Conservation (phyloP, 1,140 invertebrate species). For the Ceratina japonica region DNA sequence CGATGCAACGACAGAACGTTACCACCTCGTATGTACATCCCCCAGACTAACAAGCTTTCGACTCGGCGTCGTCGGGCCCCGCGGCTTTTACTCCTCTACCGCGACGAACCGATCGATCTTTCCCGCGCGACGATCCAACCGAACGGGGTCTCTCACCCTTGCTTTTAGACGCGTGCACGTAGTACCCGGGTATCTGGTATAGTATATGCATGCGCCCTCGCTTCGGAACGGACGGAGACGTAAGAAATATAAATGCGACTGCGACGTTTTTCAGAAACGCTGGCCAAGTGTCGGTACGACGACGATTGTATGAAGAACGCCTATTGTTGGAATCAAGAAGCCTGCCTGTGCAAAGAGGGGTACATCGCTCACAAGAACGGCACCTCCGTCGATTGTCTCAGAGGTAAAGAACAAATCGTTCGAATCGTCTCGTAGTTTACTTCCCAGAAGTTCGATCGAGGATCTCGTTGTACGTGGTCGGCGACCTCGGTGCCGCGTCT, state of each 20-base stretch:
- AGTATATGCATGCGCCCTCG: too few species aligned
- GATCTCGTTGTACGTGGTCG: conserved; percentile 2
- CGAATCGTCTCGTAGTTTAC: not conserved
- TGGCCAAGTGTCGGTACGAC: conserved; percentile 63
- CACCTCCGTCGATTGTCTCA: conserved; percentile 63
- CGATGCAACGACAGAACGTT: conserved; percentile 59
- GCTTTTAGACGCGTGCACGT: too few species aligned
- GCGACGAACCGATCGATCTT: too few species aligned
- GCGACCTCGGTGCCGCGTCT: conserved; percentile 52
- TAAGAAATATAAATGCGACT: not conserved
- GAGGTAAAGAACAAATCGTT: conserved; percentile 53
- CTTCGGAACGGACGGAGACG: too few species aligned
- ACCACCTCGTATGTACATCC: conserved; percentile 49
- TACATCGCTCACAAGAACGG: conserved; percentile 64
- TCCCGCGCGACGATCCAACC: too few species aligned
- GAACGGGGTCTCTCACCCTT: too few species aligned
- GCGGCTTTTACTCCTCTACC: too few species aligned
- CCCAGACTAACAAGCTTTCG: not conserved
- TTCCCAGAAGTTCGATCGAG: too few species aligned
- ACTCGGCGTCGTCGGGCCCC: too few species aligned
- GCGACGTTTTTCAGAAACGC: conserved; percentile 61
- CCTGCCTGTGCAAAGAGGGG: conserved; percentile 64
- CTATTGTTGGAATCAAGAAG: conserved; percentile 62
- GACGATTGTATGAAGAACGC: conserved; percentile 68
- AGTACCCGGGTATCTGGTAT: too few species aligned